These are phyloP conservation scores for Ostrea edulis DNA, from an alignment of 1,140 invertebrate species.

Conservation along the genomic window DNA sequence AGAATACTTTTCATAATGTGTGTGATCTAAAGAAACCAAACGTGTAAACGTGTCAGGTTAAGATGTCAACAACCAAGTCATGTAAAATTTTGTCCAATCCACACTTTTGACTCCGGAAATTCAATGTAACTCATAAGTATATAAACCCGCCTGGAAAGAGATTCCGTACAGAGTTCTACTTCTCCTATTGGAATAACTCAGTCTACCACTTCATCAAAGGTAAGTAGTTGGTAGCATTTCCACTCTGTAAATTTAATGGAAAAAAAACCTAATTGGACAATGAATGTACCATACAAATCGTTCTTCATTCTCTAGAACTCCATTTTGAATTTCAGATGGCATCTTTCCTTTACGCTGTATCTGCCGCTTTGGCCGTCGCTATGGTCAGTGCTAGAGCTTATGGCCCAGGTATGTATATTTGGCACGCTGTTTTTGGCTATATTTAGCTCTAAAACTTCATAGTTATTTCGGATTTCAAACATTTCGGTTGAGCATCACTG, in stretches of 20 bases:
- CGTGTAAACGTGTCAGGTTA: not conserved
- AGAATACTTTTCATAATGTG: not conserved
- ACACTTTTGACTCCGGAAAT: not conserved
- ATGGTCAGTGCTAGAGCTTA: constrained; percentile 5
- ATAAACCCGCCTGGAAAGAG: not conserved
- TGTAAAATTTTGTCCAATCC: not conserved
- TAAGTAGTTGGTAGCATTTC: not conserved
- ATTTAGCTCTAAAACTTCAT: too few relatives aligned
- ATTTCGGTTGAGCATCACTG: too few relatives aligned
- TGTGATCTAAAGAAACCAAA: not conserved
- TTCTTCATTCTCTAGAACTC: not conserved
- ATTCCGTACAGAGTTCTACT: not conserved
- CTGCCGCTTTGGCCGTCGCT: not conserved
- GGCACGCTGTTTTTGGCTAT: too few relatives aligned
- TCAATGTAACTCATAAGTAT: not conserved
- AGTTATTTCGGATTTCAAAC: too few relatives aligned
- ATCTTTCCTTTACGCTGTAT: not conserved
- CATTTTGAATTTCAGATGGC: not conserved
- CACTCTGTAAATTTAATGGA: not conserved
- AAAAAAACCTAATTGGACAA: not conserved
- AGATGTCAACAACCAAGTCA: constrained; percentile 14
- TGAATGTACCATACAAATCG: not conserved
- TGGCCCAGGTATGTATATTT: not conserved
- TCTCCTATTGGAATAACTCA: constrained; percentile 18
- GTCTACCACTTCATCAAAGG: constrained; percentile 3